phyloP scores from a whole-genome alignment of 2,888 invertebrate genomes.

The Hirtodrosophila trivittata region DNA sequence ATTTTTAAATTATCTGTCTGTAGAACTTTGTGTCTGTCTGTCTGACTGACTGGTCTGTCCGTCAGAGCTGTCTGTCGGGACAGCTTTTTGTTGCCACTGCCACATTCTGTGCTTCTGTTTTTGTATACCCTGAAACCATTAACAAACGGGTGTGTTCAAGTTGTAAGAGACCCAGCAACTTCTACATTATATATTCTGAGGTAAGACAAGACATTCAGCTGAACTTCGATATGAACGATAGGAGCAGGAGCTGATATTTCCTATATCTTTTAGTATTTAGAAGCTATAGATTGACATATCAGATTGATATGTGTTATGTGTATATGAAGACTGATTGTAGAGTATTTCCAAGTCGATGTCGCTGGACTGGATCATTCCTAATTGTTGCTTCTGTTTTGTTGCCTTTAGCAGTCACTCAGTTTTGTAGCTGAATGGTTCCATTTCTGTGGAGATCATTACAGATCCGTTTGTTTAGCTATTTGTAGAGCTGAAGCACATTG shows the following conservation, averaged over 20 bases:
- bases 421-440: conserved; percentile 20
- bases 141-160: too few relatives aligned
- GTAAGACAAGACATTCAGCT: too few relatives aligned
- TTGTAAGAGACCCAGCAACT: too few relatives aligned
- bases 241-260: too few relatives aligned
- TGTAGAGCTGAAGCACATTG: conserved; percentile 26
- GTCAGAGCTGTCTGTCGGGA: conserved; percentile 14
- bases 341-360: conserved; percentile 11
- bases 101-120: conserved; percentile 25
- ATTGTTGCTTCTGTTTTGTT: conserved; percentile 41
- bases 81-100: conserved; percentile 39
- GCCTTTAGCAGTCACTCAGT: conserved; percentile 43
- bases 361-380: background rate
- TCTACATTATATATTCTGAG: too few relatives aligned
- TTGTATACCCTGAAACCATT: conserved; percentile 11
- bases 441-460: conserved; percentile 31
- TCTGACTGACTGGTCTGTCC: background rate
- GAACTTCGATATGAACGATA: too few relatives aligned
- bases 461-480: conserved; percentile 53
- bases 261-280: too few relatives aligned
- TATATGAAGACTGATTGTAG: background rate
- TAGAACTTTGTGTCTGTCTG: conserved; percentile 26
- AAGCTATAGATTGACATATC: too few relatives aligned
- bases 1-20: conserved; percentile 62
- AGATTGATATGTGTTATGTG: too few relatives aligned